Conservation (phyloP, 2,797 vertebrate species). For the Chloroceryle amazona region DNA sequence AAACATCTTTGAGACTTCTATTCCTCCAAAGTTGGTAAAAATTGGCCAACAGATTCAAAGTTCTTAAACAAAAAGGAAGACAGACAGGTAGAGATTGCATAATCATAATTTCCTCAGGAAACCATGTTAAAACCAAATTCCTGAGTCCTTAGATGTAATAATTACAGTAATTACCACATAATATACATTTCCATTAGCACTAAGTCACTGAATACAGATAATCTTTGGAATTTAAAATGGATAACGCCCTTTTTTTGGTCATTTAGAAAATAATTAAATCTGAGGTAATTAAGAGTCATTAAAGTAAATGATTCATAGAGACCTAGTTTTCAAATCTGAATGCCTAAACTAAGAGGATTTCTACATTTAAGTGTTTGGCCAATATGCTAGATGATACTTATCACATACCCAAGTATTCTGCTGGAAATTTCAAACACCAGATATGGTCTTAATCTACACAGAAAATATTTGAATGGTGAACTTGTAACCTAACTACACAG, state of each 20-base stretch:
- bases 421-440: background rate
- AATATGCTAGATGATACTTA: background rate
- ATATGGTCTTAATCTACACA: background rate
- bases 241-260: background rate
- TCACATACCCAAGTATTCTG: background rate
- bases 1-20: background rate
- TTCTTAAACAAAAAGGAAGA: background rate
- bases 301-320: background rate
- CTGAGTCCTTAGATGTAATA: constrained; percentile 18
- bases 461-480: background rate
- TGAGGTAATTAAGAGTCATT: background rate
- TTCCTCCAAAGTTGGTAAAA: background rate
- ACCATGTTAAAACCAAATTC: constrained; percentile 12
- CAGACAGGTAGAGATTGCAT: background rate
- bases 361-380: background rate
- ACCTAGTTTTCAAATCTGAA: background rate
- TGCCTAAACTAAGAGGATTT: background rate
- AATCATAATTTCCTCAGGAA: constrained; percentile 25
- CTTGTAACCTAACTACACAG: background rate
- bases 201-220: constrained; percentile 33
- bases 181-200: background rate
- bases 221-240: constrained; percentile 22
- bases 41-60: background rate
- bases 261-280: background rate
- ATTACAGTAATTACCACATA: constrained; percentile 23